Conservation (phyloP, 2,797 vertebrate species). For the Sorex maritimensis region DNA sequence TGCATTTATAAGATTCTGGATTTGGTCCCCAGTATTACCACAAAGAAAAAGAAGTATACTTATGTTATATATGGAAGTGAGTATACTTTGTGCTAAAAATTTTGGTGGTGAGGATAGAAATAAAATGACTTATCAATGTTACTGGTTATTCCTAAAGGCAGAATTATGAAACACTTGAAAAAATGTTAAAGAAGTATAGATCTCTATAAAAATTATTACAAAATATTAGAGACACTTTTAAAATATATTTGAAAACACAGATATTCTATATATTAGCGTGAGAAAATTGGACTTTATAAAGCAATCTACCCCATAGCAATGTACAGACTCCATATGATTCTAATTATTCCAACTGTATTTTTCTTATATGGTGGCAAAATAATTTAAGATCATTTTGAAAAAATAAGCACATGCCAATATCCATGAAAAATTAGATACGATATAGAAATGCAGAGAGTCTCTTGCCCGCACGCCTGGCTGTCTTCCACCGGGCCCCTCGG, state of each 20-base stretch:
- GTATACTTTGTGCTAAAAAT: too few species aligned
- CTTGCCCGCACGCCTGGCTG: too few species aligned
- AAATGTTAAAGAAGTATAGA: constrained; percentile 43
- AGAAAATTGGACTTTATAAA: constrained; percentile 24
- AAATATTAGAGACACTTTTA: constrained; percentile 30
- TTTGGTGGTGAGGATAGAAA: too few species aligned
- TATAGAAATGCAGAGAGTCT: too few species aligned
- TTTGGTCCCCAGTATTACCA: too few species aligned
- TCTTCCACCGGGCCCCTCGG: too few species aligned
- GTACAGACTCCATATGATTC: constrained; percentile 29
- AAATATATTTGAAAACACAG: neutral
- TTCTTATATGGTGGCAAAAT: neutral
- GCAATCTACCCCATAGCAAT: neutral
- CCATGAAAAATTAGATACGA: neutral
- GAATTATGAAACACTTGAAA: constrained; percentile 53
- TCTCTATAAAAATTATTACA: neutral
- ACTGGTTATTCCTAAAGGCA: neutral
- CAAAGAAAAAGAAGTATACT: too few species aligned
- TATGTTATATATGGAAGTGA: too few species aligned
- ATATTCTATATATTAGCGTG: neutral
- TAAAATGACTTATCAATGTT: too few species aligned
- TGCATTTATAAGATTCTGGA: too few species aligned
- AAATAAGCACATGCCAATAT: neutral
- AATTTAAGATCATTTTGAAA: constrained; percentile 46
- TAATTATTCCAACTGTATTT: neutral